Evolutionary conservation across 2,113 vertebrate genomes (phyloP).

Genomic region (Chaenocephalus aceratus): DNA sequence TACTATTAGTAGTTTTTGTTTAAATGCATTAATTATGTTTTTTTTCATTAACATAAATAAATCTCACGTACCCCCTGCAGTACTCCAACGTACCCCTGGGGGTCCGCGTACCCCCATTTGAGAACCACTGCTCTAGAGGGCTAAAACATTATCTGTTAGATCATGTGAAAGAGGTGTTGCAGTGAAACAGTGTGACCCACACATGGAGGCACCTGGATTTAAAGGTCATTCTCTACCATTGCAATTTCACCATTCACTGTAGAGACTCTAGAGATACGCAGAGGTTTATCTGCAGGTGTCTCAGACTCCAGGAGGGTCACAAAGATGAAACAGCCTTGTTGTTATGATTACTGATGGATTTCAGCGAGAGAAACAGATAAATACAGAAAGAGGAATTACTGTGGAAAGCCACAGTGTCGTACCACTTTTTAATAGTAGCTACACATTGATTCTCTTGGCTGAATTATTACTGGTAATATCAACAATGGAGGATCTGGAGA

Average conservation of each 20-base stretch:
- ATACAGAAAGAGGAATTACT: constrained; percentile 18
- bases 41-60: no score
- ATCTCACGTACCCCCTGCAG: no score
- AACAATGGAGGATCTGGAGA: constrained; percentile 46
- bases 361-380: constrained; percentile 41
- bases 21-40: no score
- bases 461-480: constrained; percentile 71
- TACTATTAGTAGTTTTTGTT: no score
- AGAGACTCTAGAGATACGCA: constrained; percentile 21
- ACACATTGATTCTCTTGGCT: constrained; percentile 57
- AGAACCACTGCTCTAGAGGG: neutral
- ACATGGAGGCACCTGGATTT: constrained; percentile 37
- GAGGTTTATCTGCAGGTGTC: constrained; percentile 30
- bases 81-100: no score
- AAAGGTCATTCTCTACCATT: constrained; percentile 59
- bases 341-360: constrained; percentile 47
- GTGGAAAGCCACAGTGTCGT: constrained; percentile 10
- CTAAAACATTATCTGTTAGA: constrained; percentile 1
- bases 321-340: constrained; percentile 16
- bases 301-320: constrained; percentile 6
- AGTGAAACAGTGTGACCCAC: constrained; percentile 38
- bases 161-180: constrained; percentile 31
- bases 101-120: no score
- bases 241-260: constrained; percentile 17
- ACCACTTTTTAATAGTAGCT: constrained; percentile 58